Evolutionary conservation across 2,797 vertebrate species (phyloP), one percentile per base, ranked within the genome.

Genomic region (Pseudotriccus pelzelni): DNA sequence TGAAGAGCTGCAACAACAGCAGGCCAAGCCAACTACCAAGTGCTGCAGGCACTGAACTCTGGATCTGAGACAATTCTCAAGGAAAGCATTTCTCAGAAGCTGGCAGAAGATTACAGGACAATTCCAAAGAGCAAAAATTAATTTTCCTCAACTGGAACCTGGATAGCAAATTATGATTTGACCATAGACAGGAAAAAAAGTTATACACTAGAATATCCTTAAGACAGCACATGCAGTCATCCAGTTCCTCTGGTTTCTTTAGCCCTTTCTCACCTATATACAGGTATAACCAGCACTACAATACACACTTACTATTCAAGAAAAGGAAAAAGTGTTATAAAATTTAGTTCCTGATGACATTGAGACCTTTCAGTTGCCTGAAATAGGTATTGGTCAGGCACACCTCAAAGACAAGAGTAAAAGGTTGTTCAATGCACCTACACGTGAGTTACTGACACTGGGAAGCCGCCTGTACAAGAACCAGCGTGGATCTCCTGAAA

Each of bases 401-500:
- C 7, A 91, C 10, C 69, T 69, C 47, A 93, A 83, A 69, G 63
- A 6, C 18, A 64, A 60, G 46, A 88, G 10, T 36, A 68, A 59
- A 24, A 84, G 19, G 16, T 67, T 58, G 30, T 72, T 62, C 17
- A 11, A 21, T 60, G n/a, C 50, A 69, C 39, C 63, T 39, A 82
- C 22, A 37, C 27, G 81, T 39, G n/a, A 93, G 85, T 86, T 94
- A 81, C 0, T 84, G 84, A 90, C 68, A 58, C 24, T 55, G 27
- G 62, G 52, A 78, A 80, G 74, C 63, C 88, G 74, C 76, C 39
- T 50, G 30, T 70, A 53, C 41, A 49, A 50, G 24, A 72, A 81
- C 89, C 88, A 89, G 43, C 13, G 14, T 72, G 70, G 87, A 84
- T 76, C 69, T 69, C 62, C 68, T 88, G 47, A 66, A 97, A 97